These are phyloP conservation scores for Channallabes apus DNA, from an alignment of 2,797 vertebrate genomes.

Conservation along the genomic window DNA sequence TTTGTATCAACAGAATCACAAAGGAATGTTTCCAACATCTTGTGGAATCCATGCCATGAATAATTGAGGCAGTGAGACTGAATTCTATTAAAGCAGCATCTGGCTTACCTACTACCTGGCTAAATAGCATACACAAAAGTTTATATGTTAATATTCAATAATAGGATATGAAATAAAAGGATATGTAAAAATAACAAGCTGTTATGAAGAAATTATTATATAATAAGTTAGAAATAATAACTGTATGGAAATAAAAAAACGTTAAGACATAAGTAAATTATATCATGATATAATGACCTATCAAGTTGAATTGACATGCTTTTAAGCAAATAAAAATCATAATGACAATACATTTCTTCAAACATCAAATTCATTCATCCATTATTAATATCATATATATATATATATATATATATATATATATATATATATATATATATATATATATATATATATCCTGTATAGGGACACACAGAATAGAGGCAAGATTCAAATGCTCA, in stretches of 20 bases:
- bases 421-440: too few relatives aligned
- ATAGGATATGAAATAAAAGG: background rate
- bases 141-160: background rate
- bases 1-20: background rate
- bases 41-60: too few relatives aligned
- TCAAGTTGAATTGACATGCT: background rate
- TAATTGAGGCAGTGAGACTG: background rate
- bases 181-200: background rate
- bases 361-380: too few relatives aligned
- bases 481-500: too few relatives aligned
- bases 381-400: too few relatives aligned
- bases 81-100: background rate
- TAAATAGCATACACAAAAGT: background rate
- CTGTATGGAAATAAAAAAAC: background rate
- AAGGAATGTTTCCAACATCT: too few relatives aligned
- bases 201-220: background rate
- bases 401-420: too few relatives aligned
- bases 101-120: background rate
- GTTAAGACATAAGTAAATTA: background rate
- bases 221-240: too few relatives aligned
- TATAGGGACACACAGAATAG: too few relatives aligned
- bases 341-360: too few relatives aligned
- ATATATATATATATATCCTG: too few relatives aligned
- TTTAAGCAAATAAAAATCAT: too few relatives aligned
- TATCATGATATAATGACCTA: background rate